These are phyloP conservation scores for Chionodraco myersi DNA, from an alignment of 2,113 vertebrate genomes.

Conservation along the genomic window DNA sequence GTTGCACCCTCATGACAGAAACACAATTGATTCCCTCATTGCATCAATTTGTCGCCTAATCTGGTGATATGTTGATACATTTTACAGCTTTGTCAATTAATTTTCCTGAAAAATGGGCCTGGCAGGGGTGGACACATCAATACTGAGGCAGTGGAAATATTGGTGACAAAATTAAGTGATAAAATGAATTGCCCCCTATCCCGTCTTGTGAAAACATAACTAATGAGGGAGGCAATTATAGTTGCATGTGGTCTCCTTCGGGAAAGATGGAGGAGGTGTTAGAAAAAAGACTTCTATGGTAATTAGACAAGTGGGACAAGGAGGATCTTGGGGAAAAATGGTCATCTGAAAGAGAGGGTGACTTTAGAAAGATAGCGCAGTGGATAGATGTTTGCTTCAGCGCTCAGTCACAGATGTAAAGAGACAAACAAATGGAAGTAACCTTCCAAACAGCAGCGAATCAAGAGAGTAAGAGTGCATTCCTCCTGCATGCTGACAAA, in stretches of 20 bases:
- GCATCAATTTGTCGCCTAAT: conserved; percentile 88
- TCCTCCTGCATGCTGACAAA: conserved; percentile 46
- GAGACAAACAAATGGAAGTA: conserved; percentile 63
- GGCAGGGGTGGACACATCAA: conserved; percentile 80
- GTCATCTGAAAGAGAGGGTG: conserved; percentile 72
- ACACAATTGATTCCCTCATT: conserved; percentile 88
- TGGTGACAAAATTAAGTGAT: conserved; percentile 88
- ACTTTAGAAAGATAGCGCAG: conserved; percentile 47
- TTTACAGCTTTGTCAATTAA: conserved; percentile 87
- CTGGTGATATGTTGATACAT: conserved; percentile 87
- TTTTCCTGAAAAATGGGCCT: conserved; percentile 84
- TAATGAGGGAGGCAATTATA: conserved; percentile 88
- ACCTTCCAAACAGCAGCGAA: conserved; percentile 50
- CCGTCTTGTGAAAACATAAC: conserved; percentile 86
- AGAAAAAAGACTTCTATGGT: conserved; percentile 79
- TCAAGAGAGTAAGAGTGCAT: conserved; percentile 25
- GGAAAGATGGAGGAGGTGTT: conserved; percentile 79
- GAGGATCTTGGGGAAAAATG: conserved; percentile 75
- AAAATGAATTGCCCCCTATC: conserved; percentile 86
- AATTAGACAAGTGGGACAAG: conserved; percentile 78
- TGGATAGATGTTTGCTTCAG: conserved; percentile 66
- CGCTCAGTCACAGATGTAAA: conserved; percentile 44
- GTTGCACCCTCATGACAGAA: conserved; percentile 75
- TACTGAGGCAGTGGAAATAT: conserved; percentile 77
- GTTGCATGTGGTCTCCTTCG: conserved; percentile 84